Evolutionary conservation across 2,888 invertebrate genomes (phyloP), one percentile per base, ranked within the genome.

Genomic region (Theodoxus fluviatilis): DNA sequence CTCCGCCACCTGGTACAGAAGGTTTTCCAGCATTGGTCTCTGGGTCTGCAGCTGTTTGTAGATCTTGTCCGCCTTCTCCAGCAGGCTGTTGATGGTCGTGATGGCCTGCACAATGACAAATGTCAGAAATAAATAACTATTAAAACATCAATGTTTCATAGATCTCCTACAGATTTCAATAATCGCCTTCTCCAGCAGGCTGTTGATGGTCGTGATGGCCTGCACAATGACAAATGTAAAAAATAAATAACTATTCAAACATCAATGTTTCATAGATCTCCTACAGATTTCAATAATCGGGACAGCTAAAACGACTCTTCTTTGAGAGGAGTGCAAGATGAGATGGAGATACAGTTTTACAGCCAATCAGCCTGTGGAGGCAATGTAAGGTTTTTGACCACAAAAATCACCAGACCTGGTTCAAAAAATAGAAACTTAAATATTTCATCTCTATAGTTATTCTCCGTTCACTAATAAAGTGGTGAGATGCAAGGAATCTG

Each of bases 1-100:
- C 82, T 96, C 96, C 72, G 93, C 93, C 71, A 96, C 94, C 86
- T 94, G 94, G 81, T 94, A 91, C 57, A 96, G 91, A 0, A 96
- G 82, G 38, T 85, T 92, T 89, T 98, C 98, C 9, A 98, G 89
- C 68, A 93, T 92, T 1, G 96, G 96, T 83, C 96, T 95, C 84
- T 95, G 94, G 3, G 93, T 92, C 77, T 95, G 93, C 9, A 98
- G 89, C 85, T 95, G 95, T 70, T 95, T 92, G 86, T 98, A 97
- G 22, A 96, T 94, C 31, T 94, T 90, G 87, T 98, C 98, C 0
- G 98, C 98, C 83, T 96, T 96, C 81, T 98, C 97, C 67, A 98
- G 88, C 73, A 96, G 89, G 0, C 93, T 91, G 81, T 97, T 96
- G 78, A 98, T 97, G 49, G 93, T 93, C 47, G 93, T 92, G 33